These are phyloP conservation scores for Drosophila lini DNA, from an alignment of 1,140 invertebrate genomes.

Conservation along the genomic window DNA sequence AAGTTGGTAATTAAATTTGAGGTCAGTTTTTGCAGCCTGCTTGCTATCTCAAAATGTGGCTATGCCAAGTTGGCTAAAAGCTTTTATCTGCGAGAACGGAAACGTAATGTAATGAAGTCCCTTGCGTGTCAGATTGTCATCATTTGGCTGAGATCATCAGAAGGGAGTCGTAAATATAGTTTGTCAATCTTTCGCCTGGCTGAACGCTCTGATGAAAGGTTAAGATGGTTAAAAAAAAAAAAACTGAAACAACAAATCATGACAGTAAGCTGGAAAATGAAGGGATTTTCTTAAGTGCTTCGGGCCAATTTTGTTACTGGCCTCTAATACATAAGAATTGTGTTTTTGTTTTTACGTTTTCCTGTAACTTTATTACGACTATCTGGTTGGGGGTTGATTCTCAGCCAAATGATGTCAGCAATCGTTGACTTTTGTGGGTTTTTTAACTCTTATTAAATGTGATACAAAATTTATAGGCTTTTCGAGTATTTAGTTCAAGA, in stretches of 20 bases:
- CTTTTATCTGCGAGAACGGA: slow-evolving; percentile 31
- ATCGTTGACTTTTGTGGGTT: neutral
- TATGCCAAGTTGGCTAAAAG: slow-evolving; percentile 23
- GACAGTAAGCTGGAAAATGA: slow-evolving; percentile 30
- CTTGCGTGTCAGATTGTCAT: slow-evolving; percentile 60
- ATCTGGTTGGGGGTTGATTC: slow-evolving; percentile 16
- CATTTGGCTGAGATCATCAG: slow-evolving; percentile 54
- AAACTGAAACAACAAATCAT: slow-evolving; percentile 1
- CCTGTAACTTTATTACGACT: slow-evolving; percentile 1
- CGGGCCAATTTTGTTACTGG: slow-evolving; percentile 3
- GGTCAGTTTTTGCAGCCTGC: slow-evolving; percentile 39
- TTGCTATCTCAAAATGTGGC: slow-evolving; percentile 32
- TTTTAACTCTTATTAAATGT: neutral
- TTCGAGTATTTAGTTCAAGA: neutral
- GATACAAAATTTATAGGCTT: neutral
- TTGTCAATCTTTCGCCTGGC: slow-evolving; percentile 51
- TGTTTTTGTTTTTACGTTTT: slow-evolving; percentile 1
- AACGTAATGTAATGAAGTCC: slow-evolving; percentile 36
- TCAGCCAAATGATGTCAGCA: slow-evolving; percentile 32
- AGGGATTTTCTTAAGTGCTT: slow-evolving; percentile 33
- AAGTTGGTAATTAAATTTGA: slow-evolving; percentile 60
- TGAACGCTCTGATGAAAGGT: slow-evolving; percentile 43
- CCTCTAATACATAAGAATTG: slow-evolving; percentile 8
- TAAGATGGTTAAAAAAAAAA: slow-evolving; percentile 20
- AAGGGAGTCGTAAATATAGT: slow-evolving; percentile 47